Base-by-base conservation (phyloP, 1,140 invertebrate genomes). In the Drosophila orosa region DNA sequence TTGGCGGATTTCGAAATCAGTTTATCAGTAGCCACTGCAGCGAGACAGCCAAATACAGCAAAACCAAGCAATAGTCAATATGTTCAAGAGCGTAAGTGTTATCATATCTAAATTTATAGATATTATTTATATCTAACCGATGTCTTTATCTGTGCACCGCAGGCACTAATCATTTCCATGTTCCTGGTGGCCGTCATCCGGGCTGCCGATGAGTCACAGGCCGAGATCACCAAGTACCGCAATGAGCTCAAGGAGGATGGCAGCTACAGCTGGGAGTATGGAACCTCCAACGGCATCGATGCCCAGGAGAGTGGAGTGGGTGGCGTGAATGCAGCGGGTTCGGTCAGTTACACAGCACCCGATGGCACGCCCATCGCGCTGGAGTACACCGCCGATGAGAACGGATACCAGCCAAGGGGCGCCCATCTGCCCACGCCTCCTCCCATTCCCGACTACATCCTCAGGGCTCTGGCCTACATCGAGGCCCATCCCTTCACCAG, bases 401-500 rank as follows among this genome's bases (percentile, higher is more conserved):
- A 95, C 68, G 96, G 96, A 19, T 97, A 96, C 92, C 95, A 94
- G 54, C 95, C 96, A 0, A 91, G 93, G 44, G 96, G 96, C 10
- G 94, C 93, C 8, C 96, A 96, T 87, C 92, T 97, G 17, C 96
- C 96, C 44, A 96, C 95, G 2, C 95, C 96, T 15, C 96, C 96
- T 33, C 91, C 94, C 94, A 98, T 92, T 97, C 98, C 93, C 96
- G 94, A 82, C 40, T 94, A 94, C 62, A 95, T 95, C 55, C 92
- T 93, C 61, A 93, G 92, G 74, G 93, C 93, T 10, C 87, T 95
- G 37, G 94, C 94, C 35, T 94, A 93, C 71, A 92, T 95, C 62
- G 93, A 93, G 65, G 78, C 93, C 13, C 91, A 93, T 65, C 94
- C 93, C 5, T 92, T 93, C 40, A 40, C 58, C 17, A 66, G 80